Evolutionary conservation across 1,140 invertebrate species (phyloP), one percentile per base, ranked within the genome.

Genomic region (Drosophila asahinai): DNA sequence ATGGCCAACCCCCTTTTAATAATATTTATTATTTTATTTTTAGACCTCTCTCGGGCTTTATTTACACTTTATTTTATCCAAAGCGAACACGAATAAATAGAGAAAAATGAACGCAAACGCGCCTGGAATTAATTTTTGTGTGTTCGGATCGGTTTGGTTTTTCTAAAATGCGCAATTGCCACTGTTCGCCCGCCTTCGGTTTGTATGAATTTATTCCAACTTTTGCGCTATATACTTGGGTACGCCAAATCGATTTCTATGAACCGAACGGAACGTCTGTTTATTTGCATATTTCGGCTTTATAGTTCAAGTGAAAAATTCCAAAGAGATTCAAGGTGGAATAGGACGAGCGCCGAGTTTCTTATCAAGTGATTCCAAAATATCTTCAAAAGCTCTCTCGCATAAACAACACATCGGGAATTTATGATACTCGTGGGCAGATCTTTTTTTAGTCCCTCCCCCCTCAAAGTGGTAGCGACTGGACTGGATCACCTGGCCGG

Each of bases 91-190:
- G 22, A 59, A 65, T 52, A 49, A 33, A 42, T 51, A 51, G 36
- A 48, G 45, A 52, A 77, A 80, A 80, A 82, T 48, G 52, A 67
- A 67, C 49, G 17, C 71, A 86, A 71, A 86, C 79, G 75, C 65
- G 82, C 36, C 74, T 81, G 79, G 83, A 84, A 84, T 84, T 51
- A 66, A 71, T 66, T 75, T 74, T 72, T 78, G 68, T 68, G n/a
- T 75, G 19, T 48, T 45, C 54, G 47, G 58, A 62, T 38, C 54
- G 47, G 58, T 66, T 38, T 70, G 68, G 48, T 47, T 70, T 79
- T 86, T 86, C 43, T 60, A 38, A 75, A 86, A 82, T 79, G 82
- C 82, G 83, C 82, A 86, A 82, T 86, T 86, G 51, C 57, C 60
- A 40, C 59, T 59, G 66, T 15, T 58, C 66, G 30, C 19, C 19